Conservation (phyloP, 1,140 invertebrate species). For the Rhopalosiphum padi region DNA sequence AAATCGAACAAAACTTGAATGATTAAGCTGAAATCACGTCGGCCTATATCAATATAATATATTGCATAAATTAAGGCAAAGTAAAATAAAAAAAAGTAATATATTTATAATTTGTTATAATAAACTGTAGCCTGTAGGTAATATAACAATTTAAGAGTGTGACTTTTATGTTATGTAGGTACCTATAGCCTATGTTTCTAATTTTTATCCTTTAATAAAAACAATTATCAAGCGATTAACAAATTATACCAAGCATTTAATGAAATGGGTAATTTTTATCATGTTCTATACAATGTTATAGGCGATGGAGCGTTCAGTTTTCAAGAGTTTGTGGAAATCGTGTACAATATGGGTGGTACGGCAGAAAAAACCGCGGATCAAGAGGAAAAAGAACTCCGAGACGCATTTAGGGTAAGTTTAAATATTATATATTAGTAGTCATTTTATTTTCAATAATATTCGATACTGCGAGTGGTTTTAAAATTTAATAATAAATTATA, state of each 20-base stretch:
- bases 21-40: not conserved
- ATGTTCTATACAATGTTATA: conserved; percentile 61
- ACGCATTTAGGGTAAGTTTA: conserved; percentile 77
- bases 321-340: conserved; percentile 91
- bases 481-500: not conserved
- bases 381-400: conserved; percentile 84
- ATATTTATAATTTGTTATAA: too few relatives aligned
- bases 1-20: not conserved
- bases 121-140: too few relatives aligned
- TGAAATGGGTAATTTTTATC: not conserved
- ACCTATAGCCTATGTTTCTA: not conserved
- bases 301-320: conserved; percentile 91
- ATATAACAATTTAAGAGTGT: not conserved
- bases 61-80: not conserved
- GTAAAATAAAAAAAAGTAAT: not conserved
- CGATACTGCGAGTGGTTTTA: not conserved
- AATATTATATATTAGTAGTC: not conserved
- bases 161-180: not conserved
- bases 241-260: not conserved
- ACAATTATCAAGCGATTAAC: not conserved
- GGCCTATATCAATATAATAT: not conserved
- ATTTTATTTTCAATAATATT: not conserved
- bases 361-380: conserved; percentile 71
- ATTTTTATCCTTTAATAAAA: not conserved
- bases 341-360: conserved; percentile 79